Evolutionary conservation across 2,888 invertebrate species (phyloP).

Genomic region (Prosopocoilus inquinatus): DNA sequence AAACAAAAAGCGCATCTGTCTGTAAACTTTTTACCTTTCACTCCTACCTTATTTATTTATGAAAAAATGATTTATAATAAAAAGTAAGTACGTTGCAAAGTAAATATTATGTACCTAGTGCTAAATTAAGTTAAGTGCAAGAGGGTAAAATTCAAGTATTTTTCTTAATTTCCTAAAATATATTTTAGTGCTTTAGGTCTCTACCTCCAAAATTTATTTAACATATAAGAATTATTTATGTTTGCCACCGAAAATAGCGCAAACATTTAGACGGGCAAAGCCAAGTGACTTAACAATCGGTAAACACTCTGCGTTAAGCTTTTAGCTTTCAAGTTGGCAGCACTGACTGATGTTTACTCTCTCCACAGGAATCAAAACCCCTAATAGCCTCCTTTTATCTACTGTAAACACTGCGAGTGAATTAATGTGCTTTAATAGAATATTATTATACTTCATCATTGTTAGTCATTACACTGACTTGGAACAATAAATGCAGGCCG

Average conservation of each 20-base stretch:
- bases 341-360: constrained; percentile 25
- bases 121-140: neutral
- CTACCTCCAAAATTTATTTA: neutral
- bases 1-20: no score
- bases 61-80: no score
- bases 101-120: neutral
- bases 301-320: constrained; percentile 17
- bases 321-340: constrained; percentile 17
- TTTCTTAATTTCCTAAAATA: neutral
- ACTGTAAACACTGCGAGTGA: constrained; percentile 40
- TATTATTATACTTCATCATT: constrained; percentile 3
- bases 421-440: constrained; percentile 18
- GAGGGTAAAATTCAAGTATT: neutral
- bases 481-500: constrained; percentile 6
- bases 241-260: constrained; percentile 4
- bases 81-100: no score
- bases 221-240: neutral
- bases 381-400: constrained; percentile 41
- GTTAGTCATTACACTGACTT: constrained; percentile 8
- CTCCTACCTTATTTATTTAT: no score
- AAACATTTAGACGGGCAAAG: constrained; percentile 5
- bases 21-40: no score
- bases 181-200: neutral
- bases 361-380: constrained; percentile 37
- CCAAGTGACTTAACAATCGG: constrained; percentile 18